phyloP scores from a whole-genome alignment of 2,113 vertebrate genomes.

The Hiodon tergisus region DNA sequence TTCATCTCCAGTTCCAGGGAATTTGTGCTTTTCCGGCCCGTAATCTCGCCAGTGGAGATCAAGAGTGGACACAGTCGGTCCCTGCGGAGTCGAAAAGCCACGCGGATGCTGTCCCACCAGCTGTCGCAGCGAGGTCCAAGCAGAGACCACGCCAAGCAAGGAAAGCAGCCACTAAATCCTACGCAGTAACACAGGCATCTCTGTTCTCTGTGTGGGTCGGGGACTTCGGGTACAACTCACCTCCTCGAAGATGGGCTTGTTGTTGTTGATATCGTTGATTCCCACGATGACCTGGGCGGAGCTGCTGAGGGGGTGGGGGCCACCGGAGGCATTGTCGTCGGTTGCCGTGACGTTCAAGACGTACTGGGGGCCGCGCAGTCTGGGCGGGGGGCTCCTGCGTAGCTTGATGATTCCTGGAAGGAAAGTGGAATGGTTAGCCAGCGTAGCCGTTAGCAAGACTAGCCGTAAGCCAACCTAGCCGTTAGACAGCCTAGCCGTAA shows the following conservation, averaged over 20 bases:
- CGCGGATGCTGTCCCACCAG: constrained; percentile 39
- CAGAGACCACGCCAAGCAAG: not conserved
- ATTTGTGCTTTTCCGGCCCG: constrained; percentile 11
- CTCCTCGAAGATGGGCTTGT: constrained; percentile 79
- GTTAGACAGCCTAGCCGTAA: no score
- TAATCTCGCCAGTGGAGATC: constrained; percentile 15
- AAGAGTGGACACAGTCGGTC: constrained; percentile 5
- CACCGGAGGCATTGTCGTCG: constrained; percentile 77
- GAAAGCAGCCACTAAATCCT: no score
- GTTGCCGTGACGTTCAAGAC: constrained; percentile 75
- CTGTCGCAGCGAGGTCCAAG: constrained; percentile 23
- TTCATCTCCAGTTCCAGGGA: constrained; percentile 34
- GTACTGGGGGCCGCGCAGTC: constrained; percentile 68
- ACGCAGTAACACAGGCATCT: constrained; percentile 14
- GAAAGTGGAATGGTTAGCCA: not conserved
- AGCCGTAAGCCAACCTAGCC: no score
- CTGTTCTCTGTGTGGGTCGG: constrained; percentile 6
- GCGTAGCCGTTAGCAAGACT: no score
- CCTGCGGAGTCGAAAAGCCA: constrained; percentile 16
- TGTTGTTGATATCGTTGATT: constrained; percentile 83
- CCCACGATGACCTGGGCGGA: constrained; percentile 77
- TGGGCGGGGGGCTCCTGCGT: constrained; percentile 66
- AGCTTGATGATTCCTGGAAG: constrained; percentile 77
- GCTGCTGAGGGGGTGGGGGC: constrained; percentile 71
- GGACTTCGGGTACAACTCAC: constrained; percentile 42